A percentile compares a stretch with the other conserved stretches of the same genome.
Evolutionary conservation across 2,888 invertebrate genomes (phyloP).

Genomic region (Strigamia transsilvanica): DNA sequence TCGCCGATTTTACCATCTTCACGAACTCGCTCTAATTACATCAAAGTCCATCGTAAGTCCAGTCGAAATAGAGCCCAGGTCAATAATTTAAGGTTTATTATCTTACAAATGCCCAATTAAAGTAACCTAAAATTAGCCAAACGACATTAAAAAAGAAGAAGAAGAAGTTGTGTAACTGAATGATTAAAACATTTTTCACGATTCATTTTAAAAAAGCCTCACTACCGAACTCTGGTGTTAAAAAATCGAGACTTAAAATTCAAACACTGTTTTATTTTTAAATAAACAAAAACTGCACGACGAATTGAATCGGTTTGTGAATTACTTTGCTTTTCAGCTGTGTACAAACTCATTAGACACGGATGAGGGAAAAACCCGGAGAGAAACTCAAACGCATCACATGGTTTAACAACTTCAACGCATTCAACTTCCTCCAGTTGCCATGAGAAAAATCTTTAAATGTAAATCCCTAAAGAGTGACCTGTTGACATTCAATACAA

Average conservation of each 20-base stretch:
- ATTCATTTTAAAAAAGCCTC: background rate
- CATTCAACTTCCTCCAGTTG: conserved; percentile 3
- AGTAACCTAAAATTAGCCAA: background rate
- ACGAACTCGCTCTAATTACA: background rate
- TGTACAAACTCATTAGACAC: conserved; percentile 15
- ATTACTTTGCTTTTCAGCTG: conserved; percentile 16
- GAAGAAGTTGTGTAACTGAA: background rate
- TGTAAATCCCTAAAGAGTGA: conserved; percentile 18
- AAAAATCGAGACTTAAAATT: background rate
- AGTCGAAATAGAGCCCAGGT: background rate
- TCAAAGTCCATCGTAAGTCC: conserved; percentile 1
- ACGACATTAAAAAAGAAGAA: background rate
- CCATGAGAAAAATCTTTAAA: conserved; percentile 33
- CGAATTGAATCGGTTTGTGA: conserved; percentile 1
- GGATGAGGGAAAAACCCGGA: conserved; percentile 1
- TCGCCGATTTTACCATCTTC: background rate
- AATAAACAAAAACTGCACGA: background rate
- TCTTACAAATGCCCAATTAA: background rate
- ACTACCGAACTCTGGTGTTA: conserved; percentile 5
- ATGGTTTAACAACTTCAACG: background rate
- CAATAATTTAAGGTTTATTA: background rate
- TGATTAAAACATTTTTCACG: no score
- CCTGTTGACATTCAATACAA: conserved; percentile 16
- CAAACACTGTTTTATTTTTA: background rate
- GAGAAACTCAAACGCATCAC: conserved; percentile 10